Evolutionary conservation across 1,140 invertebrate species (phyloP), one percentile per base, ranked within the genome.

Genomic region (Phortica variegata): DNA sequence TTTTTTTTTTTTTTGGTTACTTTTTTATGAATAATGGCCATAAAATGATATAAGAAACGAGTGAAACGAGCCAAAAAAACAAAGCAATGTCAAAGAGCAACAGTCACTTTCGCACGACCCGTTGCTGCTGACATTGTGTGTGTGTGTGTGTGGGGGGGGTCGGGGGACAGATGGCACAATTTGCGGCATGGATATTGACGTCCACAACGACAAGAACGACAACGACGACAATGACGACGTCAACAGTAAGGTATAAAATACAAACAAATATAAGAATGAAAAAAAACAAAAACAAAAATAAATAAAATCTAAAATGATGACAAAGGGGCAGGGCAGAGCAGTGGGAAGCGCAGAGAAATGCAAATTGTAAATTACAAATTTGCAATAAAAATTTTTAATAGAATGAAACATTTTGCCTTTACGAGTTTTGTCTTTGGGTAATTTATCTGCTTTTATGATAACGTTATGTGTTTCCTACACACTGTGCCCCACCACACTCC

Each of bases 311-410:
- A n/a, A n/a, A n/a, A n/a, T n/a, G n/a, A n/a, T n/a, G n/a, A n/a
- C n/a, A n/a, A n/a, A n/a, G n/a, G 20, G 2, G n/a, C 2, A 17
- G n/a, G 32, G 15, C 2, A 15, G 15, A 3, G 15, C n/a, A n/a
- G n/a, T n/a, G n/a, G n/a, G n/a, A 26, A 26, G 10, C 5, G 23
- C 5, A 26, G 23, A 26, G 56, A 71, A 73, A 73, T 73, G 69
- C 69, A 73, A 73, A 73, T 73, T 73, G 69, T 73, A 73, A 73
- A 73, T 73, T 73, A 73, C 65, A 73, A 73, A 73, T 73, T 73
- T 73, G 69, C 69, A 73, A 73, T 73, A 73, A 73, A 73, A 73
- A 69, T 73, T 62, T 73, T 71, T 73, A 73, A 73, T 73, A 73
- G 69, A 73, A 73, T 73, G 65, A 72, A 68, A 69, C 61, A 72